Conservation (phyloP, 2,113 vertebrate genomes). For the Planiliza haematocheilus region DNA sequence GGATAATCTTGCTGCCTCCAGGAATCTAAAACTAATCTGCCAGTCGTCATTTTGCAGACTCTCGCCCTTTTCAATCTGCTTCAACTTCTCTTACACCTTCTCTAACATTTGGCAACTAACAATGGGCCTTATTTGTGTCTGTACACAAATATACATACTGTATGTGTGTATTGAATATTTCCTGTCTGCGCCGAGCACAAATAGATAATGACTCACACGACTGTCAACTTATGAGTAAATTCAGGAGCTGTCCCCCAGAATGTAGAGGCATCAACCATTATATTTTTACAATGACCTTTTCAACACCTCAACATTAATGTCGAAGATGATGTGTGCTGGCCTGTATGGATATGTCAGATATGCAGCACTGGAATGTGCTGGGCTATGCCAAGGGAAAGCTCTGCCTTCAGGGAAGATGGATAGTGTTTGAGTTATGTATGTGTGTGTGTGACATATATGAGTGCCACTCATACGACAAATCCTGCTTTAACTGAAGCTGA, state of each 20-base stretch:
- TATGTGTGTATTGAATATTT: constrained; percentile 9
- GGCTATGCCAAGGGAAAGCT: constrained; percentile 36
- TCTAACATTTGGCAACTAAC: constrained; percentile 52
- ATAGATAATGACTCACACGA: constrained; percentile 47
- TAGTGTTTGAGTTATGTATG: constrained; percentile 27
- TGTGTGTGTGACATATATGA: constrained; percentile 42
- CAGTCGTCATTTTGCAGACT: constrained; percentile 64
- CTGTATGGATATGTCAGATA: constrained; percentile 64
- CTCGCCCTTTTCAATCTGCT: constrained; percentile 57
- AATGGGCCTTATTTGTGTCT: constrained; percentile 28
- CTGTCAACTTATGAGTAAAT: constrained; percentile 33
- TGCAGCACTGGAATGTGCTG: constrained; percentile 54
- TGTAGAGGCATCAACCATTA: constrained; percentile 43
- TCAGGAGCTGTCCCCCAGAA: constrained; percentile 35
- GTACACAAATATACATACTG: constrained; percentile 3
- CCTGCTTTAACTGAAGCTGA: constrained; percentile 39
- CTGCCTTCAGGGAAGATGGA: constrained; percentile 34
- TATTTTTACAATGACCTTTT: constrained; percentile 74
- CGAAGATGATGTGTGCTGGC: constrained; percentile 43
- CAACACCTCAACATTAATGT: constrained; percentile 52
- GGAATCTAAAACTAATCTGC: constrained; percentile 82
- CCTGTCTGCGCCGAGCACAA: constrained; percentile 15
- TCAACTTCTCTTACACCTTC: constrained; percentile 56
- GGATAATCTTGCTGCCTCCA: constrained; percentile 79
- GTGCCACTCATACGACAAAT: constrained; percentile 47